A percentile compares a stretch with the other conserved stretches of the same genome.
Evolutionary conservation across 2,888 invertebrate species (phyloP).

Genomic region (Labia minor): DNA sequence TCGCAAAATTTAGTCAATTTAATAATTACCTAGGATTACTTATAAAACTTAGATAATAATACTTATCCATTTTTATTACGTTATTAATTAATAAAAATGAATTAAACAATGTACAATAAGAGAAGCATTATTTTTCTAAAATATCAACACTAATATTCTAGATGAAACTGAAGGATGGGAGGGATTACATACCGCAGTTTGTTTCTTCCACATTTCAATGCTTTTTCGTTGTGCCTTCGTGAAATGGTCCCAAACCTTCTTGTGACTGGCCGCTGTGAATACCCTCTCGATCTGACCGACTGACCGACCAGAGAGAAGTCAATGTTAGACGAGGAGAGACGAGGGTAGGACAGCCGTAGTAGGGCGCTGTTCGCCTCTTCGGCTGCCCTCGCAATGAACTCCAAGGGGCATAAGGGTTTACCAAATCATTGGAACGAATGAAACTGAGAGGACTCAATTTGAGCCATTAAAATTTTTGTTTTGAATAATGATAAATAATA

Average conservation of each 20-base stretch:
- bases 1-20: no score
- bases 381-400: neutral
- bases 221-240: constrained; percentile 98
- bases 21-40: no score
- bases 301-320: constrained; percentile 38
- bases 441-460: constrained; percentile 1
- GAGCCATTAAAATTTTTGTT: no score
- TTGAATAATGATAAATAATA: neutral
- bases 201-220: constrained; percentile 95
- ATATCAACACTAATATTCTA: neutral
- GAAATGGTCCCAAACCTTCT: constrained; percentile 99
- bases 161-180: neutral
- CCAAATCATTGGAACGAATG: neutral
- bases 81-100: no score
- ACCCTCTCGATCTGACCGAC: constrained; percentile 99
- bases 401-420: constrained; percentile 4
- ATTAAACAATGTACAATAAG: neutral
- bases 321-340: neutral
- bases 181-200: constrained; percentile 70
- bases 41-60: no score
- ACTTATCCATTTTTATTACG: no score
- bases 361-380: neutral
- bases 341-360: neutral
- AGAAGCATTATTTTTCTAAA: neutral
- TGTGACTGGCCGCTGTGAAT: constrained; percentile 89